Evolutionary conservation across 1,140 invertebrate genomes (phyloP).

Genomic region (Neelides sp.): DNA sequence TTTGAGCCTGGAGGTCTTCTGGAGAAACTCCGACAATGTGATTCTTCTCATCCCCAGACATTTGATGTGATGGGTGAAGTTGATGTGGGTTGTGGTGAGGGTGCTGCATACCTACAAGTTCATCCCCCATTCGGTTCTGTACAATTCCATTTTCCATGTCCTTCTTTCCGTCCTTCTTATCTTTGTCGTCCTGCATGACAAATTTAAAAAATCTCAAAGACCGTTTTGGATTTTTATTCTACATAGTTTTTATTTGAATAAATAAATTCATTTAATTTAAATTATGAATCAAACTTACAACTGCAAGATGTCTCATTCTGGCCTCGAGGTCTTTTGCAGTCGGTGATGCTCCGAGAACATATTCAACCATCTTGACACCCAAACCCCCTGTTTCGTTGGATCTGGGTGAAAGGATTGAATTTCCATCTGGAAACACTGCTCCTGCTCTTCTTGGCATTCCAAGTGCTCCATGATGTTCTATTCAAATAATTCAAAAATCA

Average conservation of each 20-base stretch:
- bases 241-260: not conserved
- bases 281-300: conserved; percentile 38
- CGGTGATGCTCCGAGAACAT: conserved; percentile 81
- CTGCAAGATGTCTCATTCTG: conserved; percentile 55
- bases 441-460: conserved; percentile 40
- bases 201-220: conserved; percentile 20
- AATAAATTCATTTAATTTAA: not conserved
- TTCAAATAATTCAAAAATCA: conserved; percentile 5
- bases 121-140: conserved; percentile 74
- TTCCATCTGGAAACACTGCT: conserved; percentile 33
- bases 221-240: not conserved
- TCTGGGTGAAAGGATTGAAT: conserved; percentile 50
- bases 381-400: conserved; percentile 62
- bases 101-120: conserved; percentile 1
- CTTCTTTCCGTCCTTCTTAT: conserved; percentile 50
- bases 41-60: conserved; percentile 20
- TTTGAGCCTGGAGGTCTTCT: conserved; percentile 26
- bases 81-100: conserved; percentile 20
- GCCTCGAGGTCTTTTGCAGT: conserved; percentile 60
- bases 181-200: conserved; percentile 34
- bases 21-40: conserved; percentile 12
- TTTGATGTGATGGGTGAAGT: conserved; percentile 16
- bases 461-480: conserved; percentile 36
- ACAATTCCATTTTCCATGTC: conserved; percentile 45
- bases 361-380: conserved; percentile 97